Evolutionary conservation across 2,797 vertebrate genomes (phyloP).

Genomic region (Lepilemur septentrionalis): DNA sequence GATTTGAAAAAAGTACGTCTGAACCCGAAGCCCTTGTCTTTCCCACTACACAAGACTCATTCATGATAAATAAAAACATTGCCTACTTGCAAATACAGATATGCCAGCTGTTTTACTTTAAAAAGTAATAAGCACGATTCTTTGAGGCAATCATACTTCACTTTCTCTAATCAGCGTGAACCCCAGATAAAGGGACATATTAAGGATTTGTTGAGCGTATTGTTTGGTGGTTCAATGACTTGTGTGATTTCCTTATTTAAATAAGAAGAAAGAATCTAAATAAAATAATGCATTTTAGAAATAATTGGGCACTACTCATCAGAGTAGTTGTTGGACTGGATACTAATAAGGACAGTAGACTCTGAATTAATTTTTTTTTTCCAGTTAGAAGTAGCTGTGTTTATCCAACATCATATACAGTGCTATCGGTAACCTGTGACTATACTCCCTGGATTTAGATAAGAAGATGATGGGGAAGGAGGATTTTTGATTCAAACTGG

Average conservation of each 20-base stretch:
- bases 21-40: not conserved
- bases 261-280: not conserved
- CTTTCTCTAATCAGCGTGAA: not conserved
- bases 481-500: not conserved
- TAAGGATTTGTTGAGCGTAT: not conserved
- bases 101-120: not conserved
- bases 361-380: not conserved
- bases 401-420: not conserved
- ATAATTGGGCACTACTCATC: not conserved
- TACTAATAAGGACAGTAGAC: not conserved
- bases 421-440: not conserved
- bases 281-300: not conserved
- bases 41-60: not conserved
- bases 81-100: not conserved
- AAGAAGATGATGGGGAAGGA: slow-evolving; percentile 19
- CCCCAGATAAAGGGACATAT: not conserved
- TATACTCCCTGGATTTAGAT: not conserved
- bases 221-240: not conserved
- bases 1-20: not conserved
- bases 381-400: not conserved
- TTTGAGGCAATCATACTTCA: not conserved
- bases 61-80: not conserved
- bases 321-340: not conserved
- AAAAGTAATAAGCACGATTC: not conserved
- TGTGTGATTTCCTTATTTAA: not conserved